Evolutionary conservation across 2,113 vertebrate genomes (phyloP).

Genomic region (Ceratotherium simum): DNA sequence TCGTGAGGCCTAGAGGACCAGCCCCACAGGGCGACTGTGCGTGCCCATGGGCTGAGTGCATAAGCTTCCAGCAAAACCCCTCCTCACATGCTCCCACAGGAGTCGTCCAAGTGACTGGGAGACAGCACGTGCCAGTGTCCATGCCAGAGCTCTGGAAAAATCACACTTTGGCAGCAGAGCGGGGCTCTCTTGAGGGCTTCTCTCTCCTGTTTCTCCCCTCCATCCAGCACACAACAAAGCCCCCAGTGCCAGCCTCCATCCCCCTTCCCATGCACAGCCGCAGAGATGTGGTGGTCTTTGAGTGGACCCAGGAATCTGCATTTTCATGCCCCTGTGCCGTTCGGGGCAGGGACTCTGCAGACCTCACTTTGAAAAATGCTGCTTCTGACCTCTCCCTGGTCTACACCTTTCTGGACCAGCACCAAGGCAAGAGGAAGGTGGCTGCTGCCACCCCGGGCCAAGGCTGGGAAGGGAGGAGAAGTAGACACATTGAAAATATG

Average conservation of each 20-base stretch:
- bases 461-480: neutral
- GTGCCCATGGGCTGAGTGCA: neutral
- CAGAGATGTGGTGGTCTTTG: neutral
- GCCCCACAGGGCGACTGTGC: neutral
- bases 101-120: fast-evolving
- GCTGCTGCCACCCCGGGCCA: neutral
- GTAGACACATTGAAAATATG: neutral
- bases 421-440: neutral
- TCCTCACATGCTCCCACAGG: fast-evolving
- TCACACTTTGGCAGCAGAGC: neutral
- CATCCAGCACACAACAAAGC: neutral
- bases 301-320: neutral
- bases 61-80: neutral
- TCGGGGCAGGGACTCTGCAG: neutral
- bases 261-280: neutral
- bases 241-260: fast-evolving
- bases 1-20: neutral
- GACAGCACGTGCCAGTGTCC: fast-evolving
- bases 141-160: neutral
- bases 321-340: neutral
- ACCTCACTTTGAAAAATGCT: neutral
- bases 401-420: neutral
- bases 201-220: neutral
- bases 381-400: neutral
- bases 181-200: neutral